Base-by-base conservation (phyloP, 2,113 vertebrate species). In the Aspidoscelis tigris region DNA sequence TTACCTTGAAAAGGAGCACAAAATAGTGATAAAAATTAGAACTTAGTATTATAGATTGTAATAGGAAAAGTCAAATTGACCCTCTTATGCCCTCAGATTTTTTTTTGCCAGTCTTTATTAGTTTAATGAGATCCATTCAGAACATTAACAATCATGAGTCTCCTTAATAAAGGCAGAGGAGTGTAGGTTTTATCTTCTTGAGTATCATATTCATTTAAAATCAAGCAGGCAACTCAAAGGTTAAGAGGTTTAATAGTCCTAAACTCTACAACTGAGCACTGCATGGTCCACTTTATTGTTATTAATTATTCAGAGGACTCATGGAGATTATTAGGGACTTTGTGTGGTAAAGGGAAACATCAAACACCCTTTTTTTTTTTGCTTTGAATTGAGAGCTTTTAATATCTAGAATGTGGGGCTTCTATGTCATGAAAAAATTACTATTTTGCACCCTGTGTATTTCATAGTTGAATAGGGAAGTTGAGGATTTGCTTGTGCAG, bases 231-330 rank as follows among this genome's bases (percentile, higher is more conserved):
- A 94, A 94, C 93, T 92, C 91, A 94, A 94, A 94, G 94, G 92
- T 94, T 94, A 94, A 94, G 94, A 93, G 93, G 89, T 91, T 94
- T 94, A 93, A 92, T 94, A 91, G 91, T 93, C 91, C 88, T 90
- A 92, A 93, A 92, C 91, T 93, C 88, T 93, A 90, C 89, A 90
- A 83, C 1, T 93, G 88, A 93, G 88, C 86, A 88, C 85, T 88
- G 4, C 47, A 86, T 65, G 86, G 93, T 90, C 93, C 89, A 88
- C 61, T 81, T 93, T 93, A 91, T 93, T 92, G 94, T 92, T 89
- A 93, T 89, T 87, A 93, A 94, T 93, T 94, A 94, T 87, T 90
- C 83, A 83, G 79, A 92, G 87, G 78, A 43, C 89, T 89, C 78
- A 68, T 73, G 50, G 2, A 1, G 9, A 64, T 89, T 76, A 87